phyloP scores from a whole-genome alignment of 2,113 vertebrate genomes.

The Mobula hypostoma region DNA sequence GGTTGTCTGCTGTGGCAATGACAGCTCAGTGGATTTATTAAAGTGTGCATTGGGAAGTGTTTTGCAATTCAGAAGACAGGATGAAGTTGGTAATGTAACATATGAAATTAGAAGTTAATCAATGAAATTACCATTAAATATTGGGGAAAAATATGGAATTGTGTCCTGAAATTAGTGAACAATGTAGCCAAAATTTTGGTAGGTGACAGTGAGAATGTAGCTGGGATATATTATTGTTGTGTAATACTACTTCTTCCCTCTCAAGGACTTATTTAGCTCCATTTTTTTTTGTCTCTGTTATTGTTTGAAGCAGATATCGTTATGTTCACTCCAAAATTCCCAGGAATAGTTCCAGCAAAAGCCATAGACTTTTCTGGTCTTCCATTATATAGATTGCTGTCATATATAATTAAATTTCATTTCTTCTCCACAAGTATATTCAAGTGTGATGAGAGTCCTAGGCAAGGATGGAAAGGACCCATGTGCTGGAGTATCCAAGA shows the following conservation, averaged over 20 bases:
- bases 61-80: neutral
- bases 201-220: neutral
- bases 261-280: neutral
- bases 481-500: too few relatives aligned
- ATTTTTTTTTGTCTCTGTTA: neutral
- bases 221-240: neutral
- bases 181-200: neutral
- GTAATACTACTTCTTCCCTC: neutral
- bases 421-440: neutral
- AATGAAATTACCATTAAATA: conserved; percentile 10
- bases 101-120: neutral
- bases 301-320: neutral
- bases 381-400: neutral
- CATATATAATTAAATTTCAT: neutral
- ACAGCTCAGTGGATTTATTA: neutral
- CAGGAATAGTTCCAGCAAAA: neutral
- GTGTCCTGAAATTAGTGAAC: neutral
- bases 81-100: neutral
- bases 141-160: neutral
- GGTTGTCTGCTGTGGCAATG: neutral
- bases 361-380: neutral
- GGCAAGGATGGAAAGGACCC: too few relatives aligned
- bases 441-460: too few relatives aligned
- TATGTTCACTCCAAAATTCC: neutral
- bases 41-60: neutral